Base-by-base conservation (phyloP, 2,797 vertebrate species). In the Rallus crepitans region DNA sequence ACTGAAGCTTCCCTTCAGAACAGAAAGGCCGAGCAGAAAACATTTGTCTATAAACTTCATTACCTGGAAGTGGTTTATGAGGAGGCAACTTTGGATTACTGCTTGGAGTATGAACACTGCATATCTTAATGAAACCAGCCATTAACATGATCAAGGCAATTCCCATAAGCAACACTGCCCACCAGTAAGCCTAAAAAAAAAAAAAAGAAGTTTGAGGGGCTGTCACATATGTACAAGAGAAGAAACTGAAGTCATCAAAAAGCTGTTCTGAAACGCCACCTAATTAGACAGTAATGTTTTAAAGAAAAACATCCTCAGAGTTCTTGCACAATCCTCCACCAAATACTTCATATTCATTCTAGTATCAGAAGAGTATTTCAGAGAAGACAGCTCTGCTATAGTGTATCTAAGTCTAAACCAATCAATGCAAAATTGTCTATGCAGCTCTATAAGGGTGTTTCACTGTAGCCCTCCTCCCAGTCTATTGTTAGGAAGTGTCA, bases 71-170 rank as follows among this genome's bases (percentile, higher is more conserved):
- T 81, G 98, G 98, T 98, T 98, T 99, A 78, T 98, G 99, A 92
- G 99, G 99, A 73, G 99, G 99, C 96, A 99, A 98, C 98, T 99
- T 99, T 93, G 99, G 99, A 97, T 99, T 99, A 98, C 98, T 99
- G 98, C 99, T 99, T 59, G 99, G 99, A n/a, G 99, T 99, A 97
- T 99, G 99, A 89, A 99, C 99, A 71, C 99, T 99, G 98, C 99
- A 99, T 97, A 99, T 99, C 97, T 99, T 99, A 97, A 99, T 99
- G 98, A 99, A 99, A 56, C 99, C 99, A 57, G 99, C 99, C 99
- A 99, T 99, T 82, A 99, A 92, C 99, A 99, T 99, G 91, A 99
- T 99, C 79, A 99, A 98, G 85, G 99, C 99, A 73, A 99, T 98
- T 90, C 99, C 99, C 99, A 99, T 99, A 90, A 99, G 98, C 79